Evolutionary conservation across 1,140 invertebrate genomes (phyloP), one percentile per base, ranked within the genome.

Genomic region (Triops longicaudatus): DNA sequence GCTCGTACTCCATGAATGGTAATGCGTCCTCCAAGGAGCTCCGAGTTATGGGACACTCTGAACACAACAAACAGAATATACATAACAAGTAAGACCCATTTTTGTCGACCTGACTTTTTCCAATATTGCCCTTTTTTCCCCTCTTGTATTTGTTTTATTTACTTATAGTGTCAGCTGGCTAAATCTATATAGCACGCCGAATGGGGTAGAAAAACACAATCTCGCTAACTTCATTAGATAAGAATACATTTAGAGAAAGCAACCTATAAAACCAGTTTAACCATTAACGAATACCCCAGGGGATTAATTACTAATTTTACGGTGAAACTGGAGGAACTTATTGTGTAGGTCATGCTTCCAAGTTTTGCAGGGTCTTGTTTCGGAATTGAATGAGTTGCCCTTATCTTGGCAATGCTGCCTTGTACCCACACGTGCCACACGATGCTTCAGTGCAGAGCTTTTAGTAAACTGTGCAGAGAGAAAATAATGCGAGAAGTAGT

Each of bases 21-120:
- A 93, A 90, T 81, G 88, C 94, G 26, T 31, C 74, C 12, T 91
- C 92, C 1, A 95, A 95, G 83, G 93, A 95, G 82, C 88, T 95
- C 85, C 86, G 93, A 77, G 89, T 95, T 79, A 95, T 94, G 92
- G 93, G 93, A 0, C 93, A 94, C 80, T 90, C 89, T 27, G 92
- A 91, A 89, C 92, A 86, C 87, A 87, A 85, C 11, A 79, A 78
- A 63, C 42, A 76, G 28, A 80, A 81, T 76, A 83, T 84, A 14
- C 83, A 83, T 72, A 81, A 81, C 74, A 83, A 83, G 83, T 83
- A 81, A 81, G 81, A 77, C 17, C 41, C 31, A 27, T 43, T 31
- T 22, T 37, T 44, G 26, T 43, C 63, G 14, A 73, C 27, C 17
- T 75, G 71, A n/a, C 73, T 75, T 75, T 6, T 11, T 73, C 26